These are phyloP conservation scores for Contarinia nasturtii DNA, from an alignment of 1,140 invertebrate genomes.

Conservation along the genomic window DNA sequence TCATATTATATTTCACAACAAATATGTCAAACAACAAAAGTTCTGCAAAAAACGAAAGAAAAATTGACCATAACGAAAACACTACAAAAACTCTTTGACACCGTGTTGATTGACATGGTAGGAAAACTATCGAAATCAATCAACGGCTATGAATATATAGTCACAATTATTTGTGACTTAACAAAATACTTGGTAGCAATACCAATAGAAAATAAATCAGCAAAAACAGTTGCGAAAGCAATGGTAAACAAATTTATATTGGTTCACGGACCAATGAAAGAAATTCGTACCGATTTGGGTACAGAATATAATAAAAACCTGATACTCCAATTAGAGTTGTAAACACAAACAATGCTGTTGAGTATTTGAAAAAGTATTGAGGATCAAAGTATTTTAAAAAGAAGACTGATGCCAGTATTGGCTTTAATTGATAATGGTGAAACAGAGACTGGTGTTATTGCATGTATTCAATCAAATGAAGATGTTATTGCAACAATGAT, in stretches of 20 bases:
- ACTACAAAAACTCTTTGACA: not conserved
- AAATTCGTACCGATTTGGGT: slow-evolving; percentile 2
- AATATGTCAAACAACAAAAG: slow-evolving; percentile 3
- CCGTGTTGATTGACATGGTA: not conserved
- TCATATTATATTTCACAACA: no score
- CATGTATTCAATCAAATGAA: no score
- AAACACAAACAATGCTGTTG: not conserved
- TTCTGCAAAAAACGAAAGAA: not conserved
- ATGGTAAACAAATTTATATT: slow-evolving; percentile 5
- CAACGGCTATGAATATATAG: not conserved
- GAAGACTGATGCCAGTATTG: no score
- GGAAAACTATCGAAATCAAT: not conserved
- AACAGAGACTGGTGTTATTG: no score
- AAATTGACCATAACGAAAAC: not conserved
- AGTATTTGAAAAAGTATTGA: not conserved
- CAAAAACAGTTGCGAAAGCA: slow-evolving; percentile 4
- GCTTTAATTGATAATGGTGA: no score
- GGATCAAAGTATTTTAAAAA: no score
- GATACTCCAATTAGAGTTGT: not conserved
- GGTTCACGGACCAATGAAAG: slow-evolving; percentile 2
- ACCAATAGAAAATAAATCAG: slow-evolving; percentile 5
- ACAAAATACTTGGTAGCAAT: slow-evolving; percentile 3
- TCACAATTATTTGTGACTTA: slow-evolving; percentile 1
- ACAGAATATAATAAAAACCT: not conserved
- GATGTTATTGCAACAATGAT: no score